These are phyloP conservation scores for Egretta garzetta DNA, from an alignment of 2,113 vertebrate genomes.

Conservation along the genomic window DNA sequence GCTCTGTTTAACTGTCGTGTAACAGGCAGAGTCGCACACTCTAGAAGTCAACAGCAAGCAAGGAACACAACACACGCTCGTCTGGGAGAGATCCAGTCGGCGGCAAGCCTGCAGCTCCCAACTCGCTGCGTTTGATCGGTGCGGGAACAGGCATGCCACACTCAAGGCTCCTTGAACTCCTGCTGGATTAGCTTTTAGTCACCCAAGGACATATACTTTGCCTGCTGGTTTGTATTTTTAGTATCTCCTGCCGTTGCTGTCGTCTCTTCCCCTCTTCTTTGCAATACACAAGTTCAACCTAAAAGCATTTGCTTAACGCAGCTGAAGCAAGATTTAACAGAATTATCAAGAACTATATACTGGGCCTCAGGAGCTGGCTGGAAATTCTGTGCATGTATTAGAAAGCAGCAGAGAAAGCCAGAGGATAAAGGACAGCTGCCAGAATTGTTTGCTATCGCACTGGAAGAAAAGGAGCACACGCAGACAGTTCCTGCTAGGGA, in stretches of 20 bases:
- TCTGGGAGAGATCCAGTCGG: not conserved
- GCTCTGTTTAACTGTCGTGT: not conserved
- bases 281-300: not conserved
- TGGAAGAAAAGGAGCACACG: not conserved
- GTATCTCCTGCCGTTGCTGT: not conserved
- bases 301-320: not conserved
- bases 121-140: not conserved
- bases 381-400: not conserved
- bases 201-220: not conserved
- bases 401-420: not conserved
- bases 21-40: accelerated
- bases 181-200: not conserved
- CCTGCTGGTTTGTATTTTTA: not conserved
- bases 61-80: accelerated
- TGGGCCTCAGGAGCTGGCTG: not conserved
- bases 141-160: not conserved
- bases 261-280: not conserved
- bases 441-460: not conserved
- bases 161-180: not conserved
- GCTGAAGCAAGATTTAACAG: not conserved
- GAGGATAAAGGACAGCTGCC: not conserved
- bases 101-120: not conserved
- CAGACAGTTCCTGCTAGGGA: not conserved
- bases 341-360: not conserved
- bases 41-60: not conserved